Base-by-base conservation (phyloP, 2,113 vertebrate genomes). In the Corapipo altera region DNA sequence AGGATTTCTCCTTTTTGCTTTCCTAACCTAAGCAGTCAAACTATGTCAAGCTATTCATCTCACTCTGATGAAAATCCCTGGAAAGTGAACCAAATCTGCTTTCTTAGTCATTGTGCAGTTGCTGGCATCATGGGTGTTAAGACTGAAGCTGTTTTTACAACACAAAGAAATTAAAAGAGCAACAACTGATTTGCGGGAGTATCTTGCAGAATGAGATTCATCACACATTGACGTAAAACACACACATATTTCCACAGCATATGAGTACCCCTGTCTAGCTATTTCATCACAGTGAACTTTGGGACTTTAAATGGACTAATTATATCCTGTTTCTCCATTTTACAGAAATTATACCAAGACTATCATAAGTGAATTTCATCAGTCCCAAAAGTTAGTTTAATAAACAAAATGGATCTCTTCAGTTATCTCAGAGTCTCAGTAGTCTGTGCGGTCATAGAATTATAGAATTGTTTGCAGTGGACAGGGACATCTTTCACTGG, bases 101-200 rank as follows among this genome's bases (percentile, higher is more conserved):
- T 88, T 91, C 72, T 91, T 86, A 90, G 78, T 83, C 79, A 89
- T 87, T 82, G 78, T 91, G 58, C 57, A 57, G 44, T 65, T 75
- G 21, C 52, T 93, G 66, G 78, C 24, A 6, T 79, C 39, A 48
- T 35, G 21, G 30, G 37, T 90, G 71, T 82, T 90, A 88, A 80
- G 71, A 71, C 57, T 85, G 66, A 90, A 85, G 74, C 41, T 91
- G 33, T 74, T 92, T 90, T 78, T 69, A 73, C 49, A 91, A 67
- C 24, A 95, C 48, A 95, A 81, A 86, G n/a, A 93, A 80, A 71
- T 86, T 83, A 54, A 64, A 86, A 82, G 13, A 75, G 3, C 44
- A 91, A n/a, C 39, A 69, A 54, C 15, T 3, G 33, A 81, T 85
- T 79, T 82, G 49, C 0, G 10, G 46, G 44, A 87, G 15, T 69